A percentile compares a stretch with the other conserved stretches of the same genome.
Evolutionary conservation across 2,797 vertebrate genomes (phyloP).

Genomic region (Arrhamphus sclerolepis): DNA sequence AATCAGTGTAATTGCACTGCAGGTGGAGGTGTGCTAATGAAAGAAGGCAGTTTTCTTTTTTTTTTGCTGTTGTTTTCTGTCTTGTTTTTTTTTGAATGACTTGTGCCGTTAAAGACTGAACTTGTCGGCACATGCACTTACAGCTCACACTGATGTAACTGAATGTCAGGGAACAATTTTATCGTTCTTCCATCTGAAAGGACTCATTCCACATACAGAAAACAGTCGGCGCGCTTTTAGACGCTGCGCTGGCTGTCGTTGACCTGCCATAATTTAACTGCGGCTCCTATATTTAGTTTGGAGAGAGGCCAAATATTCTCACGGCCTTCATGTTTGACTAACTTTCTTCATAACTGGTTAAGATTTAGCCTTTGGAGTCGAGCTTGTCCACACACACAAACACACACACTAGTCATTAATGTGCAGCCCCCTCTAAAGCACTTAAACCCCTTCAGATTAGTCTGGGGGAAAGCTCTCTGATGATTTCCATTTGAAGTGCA

Average conservation of each 20-base stretch:
- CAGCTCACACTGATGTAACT: slow-evolving; percentile 31
- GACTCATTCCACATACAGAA: slow-evolving; percentile 17
- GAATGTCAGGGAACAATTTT: slow-evolving; percentile 41
- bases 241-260: slow-evolving; percentile 35
- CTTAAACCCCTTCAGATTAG: slow-evolving; percentile 65
- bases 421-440: slow-evolving; percentile 51
- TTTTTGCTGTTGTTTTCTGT: too few relatives aligned
- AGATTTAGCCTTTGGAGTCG: slow-evolving; percentile 26
- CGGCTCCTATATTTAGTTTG: slow-evolving; percentile 64
- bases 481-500: slow-evolving; percentile 69
- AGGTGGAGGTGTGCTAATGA: background rate
- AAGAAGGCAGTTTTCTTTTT: slow-evolving; percentile 27
- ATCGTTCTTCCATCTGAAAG: slow-evolving; percentile 51
- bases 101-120: slow-evolving; percentile 24
- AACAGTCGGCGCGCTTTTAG: slow-evolving; percentile 43
- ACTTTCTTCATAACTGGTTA: slow-evolving; percentile 50
- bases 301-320: slow-evolving; percentile 51
- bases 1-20: background rate
- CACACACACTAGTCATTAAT: slow-evolving; percentile 56
- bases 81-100: slow-evolving; percentile 33
- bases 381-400: slow-evolving; percentile 16
- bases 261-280: slow-evolving; percentile 61
- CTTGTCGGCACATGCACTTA: slow-evolving; percentile 33
- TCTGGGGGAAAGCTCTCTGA: slow-evolving; percentile 52
- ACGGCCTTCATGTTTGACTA: slow-evolving; percentile 47